These are phyloP conservation scores for Plebejus melissa DNA, from an alignment of 2,888 invertebrate species.

Conservation along the genomic window DNA sequence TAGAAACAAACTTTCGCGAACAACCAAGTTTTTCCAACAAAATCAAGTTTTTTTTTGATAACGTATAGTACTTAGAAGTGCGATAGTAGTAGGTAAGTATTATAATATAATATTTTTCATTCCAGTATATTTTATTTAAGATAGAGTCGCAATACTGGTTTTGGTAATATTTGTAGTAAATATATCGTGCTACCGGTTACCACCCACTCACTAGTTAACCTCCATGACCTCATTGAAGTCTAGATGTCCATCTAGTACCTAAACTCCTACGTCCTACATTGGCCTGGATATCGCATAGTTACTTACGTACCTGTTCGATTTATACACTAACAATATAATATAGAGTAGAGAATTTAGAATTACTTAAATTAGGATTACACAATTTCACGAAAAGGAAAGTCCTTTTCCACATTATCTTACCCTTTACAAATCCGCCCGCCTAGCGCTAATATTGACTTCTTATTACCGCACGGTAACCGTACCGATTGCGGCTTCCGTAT, in stretches of 20 bases:
- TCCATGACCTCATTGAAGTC: conserved; percentile 10
- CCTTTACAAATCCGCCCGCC: conserved; percentile 59
- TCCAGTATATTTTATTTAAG: background rate
- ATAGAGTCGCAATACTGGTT: background rate
- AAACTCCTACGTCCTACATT: background rate
- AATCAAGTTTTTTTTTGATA: no score
- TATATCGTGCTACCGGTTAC: background rate
- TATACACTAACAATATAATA: background rate
- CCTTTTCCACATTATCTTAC: conserved; percentile 44
- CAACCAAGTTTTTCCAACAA: no score
- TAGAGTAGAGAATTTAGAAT: background rate
- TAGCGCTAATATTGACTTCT: conserved; percentile 53
- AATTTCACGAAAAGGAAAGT: conserved; percentile 30
- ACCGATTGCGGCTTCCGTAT: conserved; percentile 39
- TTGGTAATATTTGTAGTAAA: background rate
- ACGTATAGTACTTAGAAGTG: no score
- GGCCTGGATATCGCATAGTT: background rate
- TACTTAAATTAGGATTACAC: background rate
- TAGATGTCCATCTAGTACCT: background rate
- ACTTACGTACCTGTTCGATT: background rate
- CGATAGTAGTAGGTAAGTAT: no score
- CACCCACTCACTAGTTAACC: conserved; percentile 2
- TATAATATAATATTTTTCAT: no score
- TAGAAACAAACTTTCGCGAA: no score
- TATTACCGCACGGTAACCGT: conserved; percentile 49